Evolutionary conservation across 2,113 vertebrate genomes (phyloP).

Genomic region (Theristicus caerulescens): DNA sequence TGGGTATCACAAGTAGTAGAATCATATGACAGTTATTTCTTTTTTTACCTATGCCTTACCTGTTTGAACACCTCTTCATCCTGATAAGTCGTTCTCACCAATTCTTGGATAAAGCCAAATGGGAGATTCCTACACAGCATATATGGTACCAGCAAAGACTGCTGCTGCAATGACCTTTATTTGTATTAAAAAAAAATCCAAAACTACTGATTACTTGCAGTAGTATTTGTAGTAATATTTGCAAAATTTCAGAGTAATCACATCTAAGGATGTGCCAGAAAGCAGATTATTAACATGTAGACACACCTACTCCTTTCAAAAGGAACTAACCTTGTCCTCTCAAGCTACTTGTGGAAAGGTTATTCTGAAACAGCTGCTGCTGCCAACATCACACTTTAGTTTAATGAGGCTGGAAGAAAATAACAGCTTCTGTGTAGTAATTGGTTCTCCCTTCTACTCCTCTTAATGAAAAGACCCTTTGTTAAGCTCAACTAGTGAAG

Average conservation of each 20-base stretch:
- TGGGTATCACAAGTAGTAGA: neutral
- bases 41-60: constrained; percentile 68
- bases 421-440: neutral
- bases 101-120: constrained; percentile 94
- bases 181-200: neutral
- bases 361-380: neutral
- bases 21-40: neutral
- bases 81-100: constrained; percentile 95
- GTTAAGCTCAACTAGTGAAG: neutral
- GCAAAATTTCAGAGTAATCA: neutral
- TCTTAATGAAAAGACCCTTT: neutral
- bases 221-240: neutral
- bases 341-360: neutral
- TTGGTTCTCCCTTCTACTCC: neutral
- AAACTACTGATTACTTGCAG: neutral
- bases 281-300: neutral
- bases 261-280: neutral
- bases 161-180: constrained; percentile 87
- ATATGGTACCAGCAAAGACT: constrained; percentile 94
- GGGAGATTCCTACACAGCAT: constrained; percentile 99
- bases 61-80: constrained; percentile 96
- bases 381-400: neutral
- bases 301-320: neutral
- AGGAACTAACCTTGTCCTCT: neutral
- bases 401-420: neutral